phyloP scores from a whole-genome alignment of 2,797 vertebrate species.

The Halcyon leucocephala region DNA sequence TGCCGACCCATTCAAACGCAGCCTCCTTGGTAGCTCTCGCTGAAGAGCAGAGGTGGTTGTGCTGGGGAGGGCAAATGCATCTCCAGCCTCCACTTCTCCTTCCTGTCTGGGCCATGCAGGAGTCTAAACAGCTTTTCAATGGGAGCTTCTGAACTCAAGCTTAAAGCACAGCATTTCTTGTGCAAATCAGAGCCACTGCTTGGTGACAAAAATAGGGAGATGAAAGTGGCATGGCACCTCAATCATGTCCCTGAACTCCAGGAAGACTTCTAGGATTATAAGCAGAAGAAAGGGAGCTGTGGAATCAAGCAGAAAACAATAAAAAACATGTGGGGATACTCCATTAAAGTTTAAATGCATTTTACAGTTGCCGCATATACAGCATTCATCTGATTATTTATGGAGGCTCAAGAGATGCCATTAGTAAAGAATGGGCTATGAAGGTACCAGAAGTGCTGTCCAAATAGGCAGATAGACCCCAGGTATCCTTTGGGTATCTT shows the following conservation, averaged over 20 bases:
- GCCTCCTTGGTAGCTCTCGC: not conserved
- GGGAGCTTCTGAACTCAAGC: not conserved
- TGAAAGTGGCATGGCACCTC: not conserved
- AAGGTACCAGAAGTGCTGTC: not conserved
- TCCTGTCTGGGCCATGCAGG: accelerated
- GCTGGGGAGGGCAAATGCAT: not conserved
- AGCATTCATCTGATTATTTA: not conserved
- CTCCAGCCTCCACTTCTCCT: not conserved
- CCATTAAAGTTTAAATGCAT: not conserved
- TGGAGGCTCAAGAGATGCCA: not conserved
- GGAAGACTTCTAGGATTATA: not conserved
- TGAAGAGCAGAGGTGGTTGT: not conserved
- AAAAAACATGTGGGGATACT: not conserved
- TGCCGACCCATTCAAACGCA: not conserved
- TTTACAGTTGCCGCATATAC: not conserved
- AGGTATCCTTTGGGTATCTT: not conserved
- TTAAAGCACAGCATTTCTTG: not conserved
- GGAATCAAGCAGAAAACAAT: not conserved
- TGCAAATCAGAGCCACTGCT: not conserved
- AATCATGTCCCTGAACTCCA: not conserved
- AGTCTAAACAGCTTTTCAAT: not conserved
- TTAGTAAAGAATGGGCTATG: not conserved
- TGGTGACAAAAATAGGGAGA: not conserved
- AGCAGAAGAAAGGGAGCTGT: not conserved
- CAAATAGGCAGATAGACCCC: not conserved